Evolutionary conservation across 2,113 vertebrate species (phyloP), one percentile per base, ranked within the genome.

Genomic region (Phyllostomus discolor): DNA sequence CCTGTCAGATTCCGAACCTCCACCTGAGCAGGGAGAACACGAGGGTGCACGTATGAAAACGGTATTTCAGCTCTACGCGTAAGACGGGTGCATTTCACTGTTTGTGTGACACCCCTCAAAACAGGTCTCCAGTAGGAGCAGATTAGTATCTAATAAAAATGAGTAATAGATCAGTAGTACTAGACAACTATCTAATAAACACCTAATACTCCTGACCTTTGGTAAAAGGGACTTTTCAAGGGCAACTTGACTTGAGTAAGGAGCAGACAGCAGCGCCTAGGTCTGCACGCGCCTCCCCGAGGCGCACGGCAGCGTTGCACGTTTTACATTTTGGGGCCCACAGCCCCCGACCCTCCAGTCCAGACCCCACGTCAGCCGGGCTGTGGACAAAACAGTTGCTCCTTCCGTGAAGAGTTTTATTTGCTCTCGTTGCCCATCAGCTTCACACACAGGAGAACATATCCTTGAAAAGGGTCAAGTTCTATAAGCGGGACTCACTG

Each of bases 401-500:
- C 4, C 1, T 41, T 19, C 0, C 28, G 57, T 59, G 17, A 64
- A 97, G 73, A 94, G 88, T 41, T 91, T 24, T 62, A 17, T 94
- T 79, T 64, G 81, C 75, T 95, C 73, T 70, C 50, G 0, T 73
- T 91, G 88, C 72, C 73, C 76, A 92, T 38, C 66, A 35, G 91
- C 85, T 91, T 91, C n/a, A 82, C 73, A 90, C 14, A 62, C 0
- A 82, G 48, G 88, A 78, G 94, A 80, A 96, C 69, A 97, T 33
- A 69, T 4, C 92, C 93, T 97, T 97, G 95, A 82, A 93, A 94
- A 72, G 93, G 46, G 73, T 90, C 87, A 88, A 48, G 80, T 93
- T 92, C 83, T 89, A 88, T 57, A 91, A 95, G 88, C 48, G 96
- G 80, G 89, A 97, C 89, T 96, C 78, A 95, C 87, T 62, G 96